Evolutionary conservation across 2,888 invertebrate species (phyloP).

Genomic region (Melanostoma mellinum): DNA sequence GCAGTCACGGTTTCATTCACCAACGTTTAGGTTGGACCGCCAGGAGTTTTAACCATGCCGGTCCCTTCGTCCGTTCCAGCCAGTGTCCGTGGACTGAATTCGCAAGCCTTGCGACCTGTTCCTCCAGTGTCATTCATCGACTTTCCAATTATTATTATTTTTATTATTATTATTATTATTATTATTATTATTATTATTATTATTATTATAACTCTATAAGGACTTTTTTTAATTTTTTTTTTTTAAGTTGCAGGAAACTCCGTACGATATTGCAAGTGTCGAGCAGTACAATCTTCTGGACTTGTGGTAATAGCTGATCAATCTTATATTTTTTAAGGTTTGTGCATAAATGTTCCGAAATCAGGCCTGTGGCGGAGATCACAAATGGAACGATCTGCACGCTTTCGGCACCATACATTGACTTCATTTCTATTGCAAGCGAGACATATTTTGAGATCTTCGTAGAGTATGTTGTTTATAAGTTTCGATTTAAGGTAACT

Average conservation of each 20-base stretch:
- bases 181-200: no score
- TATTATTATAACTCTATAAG: no score
- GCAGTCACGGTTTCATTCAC: no score
- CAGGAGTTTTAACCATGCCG: no score
- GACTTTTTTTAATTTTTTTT: background rate
- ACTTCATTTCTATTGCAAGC: background rate
- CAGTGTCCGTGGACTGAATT: no score
- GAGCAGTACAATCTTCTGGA: conserved; percentile 1
- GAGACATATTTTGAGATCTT: conserved; percentile 11
- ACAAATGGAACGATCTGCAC: background rate
- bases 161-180: no score
- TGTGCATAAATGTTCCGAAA: background rate
- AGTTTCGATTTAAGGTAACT: background rate
- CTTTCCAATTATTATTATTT: no score
- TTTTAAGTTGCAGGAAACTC: background rate
- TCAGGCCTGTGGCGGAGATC: background rate
- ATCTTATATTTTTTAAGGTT: background rate
- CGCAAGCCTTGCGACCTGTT: no score
- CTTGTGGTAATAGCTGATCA: background rate
- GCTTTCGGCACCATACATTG: conserved; percentile 2
- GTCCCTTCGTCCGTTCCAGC: no score
- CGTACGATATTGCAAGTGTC: background rate
- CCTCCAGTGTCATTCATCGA: no score
- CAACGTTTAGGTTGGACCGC: no score
- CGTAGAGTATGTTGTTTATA: conserved; percentile 1